A percentile compares a stretch with the other conserved stretches of the same genome.
Evolutionary conservation across 2,113 vertebrate species (phyloP).

Genomic region (Tragelaphus buxtoni): DNA sequence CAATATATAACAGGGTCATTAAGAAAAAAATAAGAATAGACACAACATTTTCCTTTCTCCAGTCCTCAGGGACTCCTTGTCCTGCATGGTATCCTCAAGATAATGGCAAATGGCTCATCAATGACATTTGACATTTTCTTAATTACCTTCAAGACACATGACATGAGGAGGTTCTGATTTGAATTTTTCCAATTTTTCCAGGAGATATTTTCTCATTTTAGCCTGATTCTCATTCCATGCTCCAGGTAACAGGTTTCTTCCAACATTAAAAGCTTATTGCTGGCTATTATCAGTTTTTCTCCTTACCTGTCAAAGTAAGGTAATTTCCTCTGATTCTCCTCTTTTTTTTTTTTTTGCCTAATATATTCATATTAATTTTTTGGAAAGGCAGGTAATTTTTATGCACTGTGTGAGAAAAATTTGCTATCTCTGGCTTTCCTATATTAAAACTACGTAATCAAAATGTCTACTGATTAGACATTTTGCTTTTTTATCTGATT

Average conservation of each 20-base stretch:
- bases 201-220: constrained; percentile 44
- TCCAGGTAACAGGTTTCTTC: constrained; percentile 27
- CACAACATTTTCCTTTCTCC: constrained; percentile 24
- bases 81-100: constrained; percentile 45
- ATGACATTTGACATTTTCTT: constrained; percentile 57
- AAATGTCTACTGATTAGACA: neutral
- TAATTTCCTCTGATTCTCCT: neutral
- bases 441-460: neutral
- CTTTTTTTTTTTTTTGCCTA: neutral
- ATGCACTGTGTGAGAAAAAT: neutral
- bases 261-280: neutral
- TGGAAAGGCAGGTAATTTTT: neutral
- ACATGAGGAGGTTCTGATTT: constrained; percentile 9
- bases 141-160: constrained; percentile 34
- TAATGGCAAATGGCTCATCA: constrained; percentile 26
- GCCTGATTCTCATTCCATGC: neutral
- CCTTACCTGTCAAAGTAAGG: constrained; percentile 21
- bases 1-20: constrained; percentile 34
- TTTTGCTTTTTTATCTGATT: neutral
- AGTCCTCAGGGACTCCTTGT: neutral
- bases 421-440: neutral
- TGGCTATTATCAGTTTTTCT: neutral
- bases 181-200: constrained; percentile 33
- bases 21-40: constrained; percentile 31
- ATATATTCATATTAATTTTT: neutral